A percentile compares a stretch with the other conserved stretches of the same genome.
phyloP scores from a whole-genome alignment of 2,797 vertebrate species.

The Brachyalestes nurse region DNA sequence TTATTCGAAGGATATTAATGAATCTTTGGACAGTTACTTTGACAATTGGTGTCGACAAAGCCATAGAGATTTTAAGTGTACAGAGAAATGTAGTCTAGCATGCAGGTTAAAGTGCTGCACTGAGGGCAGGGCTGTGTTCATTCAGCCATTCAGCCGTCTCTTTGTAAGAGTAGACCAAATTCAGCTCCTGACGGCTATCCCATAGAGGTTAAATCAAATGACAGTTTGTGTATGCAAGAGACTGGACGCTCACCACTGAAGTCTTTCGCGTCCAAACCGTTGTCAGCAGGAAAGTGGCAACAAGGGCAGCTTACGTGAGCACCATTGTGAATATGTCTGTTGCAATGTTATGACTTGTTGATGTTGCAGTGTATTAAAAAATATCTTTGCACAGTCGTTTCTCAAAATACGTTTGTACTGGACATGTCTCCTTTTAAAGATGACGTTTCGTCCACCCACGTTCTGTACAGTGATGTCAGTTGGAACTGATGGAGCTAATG shows the following conservation, averaged over 20 bases:
- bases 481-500: slow-evolving; percentile 48
- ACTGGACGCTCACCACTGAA: slow-evolving; percentile 13
- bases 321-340: slow-evolving; percentile 62
- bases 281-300: slow-evolving; percentile 39
- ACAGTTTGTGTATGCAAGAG: slow-evolving; percentile 10
- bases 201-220: slow-evolving; percentile 9
- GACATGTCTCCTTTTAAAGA: slow-evolving; percentile 39
- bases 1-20: slow-evolving; percentile 29
- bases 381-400: slow-evolving; percentile 58
- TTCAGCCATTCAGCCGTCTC: slow-evolving; percentile 16
- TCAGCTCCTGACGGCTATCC: slow-evolving; percentile 11
- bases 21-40: not conserved
- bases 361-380: slow-evolving; percentile 59
- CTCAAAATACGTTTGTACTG: slow-evolving; percentile 24
- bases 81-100: slow-evolving; percentile 24
- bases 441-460: slow-evolving; percentile 30
- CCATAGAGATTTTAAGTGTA: slow-evolving; percentile 49
- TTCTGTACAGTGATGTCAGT: slow-evolving; percentile 52
- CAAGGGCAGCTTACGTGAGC: slow-evolving; percentile 69
- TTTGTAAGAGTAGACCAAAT: not conserved
- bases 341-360: slow-evolving; percentile 55
- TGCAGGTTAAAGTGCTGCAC: slow-evolving; percentile 19
- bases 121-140: slow-evolving; percentile 14
- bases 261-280: slow-evolving; percentile 12
- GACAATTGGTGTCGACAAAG: slow-evolving; percentile 33